Percentiles rank a stretch among this genome's conserved stretches.
Conservation (phyloP, 2,888 invertebrate genomes). For the Marasmarcha lunaedactyla region DNA sequence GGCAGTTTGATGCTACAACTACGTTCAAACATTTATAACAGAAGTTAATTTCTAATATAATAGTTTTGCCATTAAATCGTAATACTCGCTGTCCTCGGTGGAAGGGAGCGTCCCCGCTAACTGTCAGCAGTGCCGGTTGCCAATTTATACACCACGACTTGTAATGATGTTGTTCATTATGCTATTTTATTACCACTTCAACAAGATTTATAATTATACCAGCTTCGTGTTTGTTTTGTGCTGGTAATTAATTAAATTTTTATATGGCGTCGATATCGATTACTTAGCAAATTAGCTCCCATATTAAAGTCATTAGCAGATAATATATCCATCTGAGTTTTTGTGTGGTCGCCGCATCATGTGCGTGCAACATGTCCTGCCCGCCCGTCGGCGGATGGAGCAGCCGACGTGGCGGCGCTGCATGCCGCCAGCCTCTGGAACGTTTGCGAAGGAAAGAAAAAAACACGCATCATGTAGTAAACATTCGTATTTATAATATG, state of each 20-base stretch:
- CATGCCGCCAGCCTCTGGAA: too few species aligned
- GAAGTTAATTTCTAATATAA: too few species aligned
- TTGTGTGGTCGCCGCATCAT: slow-evolving; percentile 5
- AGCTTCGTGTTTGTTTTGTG: neutral
- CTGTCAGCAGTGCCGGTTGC: neutral
- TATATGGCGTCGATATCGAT: neutral
- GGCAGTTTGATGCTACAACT: too few species aligned
- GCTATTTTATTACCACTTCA: neutral
- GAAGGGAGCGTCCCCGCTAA: too few species aligned
- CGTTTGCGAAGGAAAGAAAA: slow-evolving; percentile 25
- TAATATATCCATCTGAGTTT: neutral
- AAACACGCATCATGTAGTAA: slow-evolving; percentile 66
- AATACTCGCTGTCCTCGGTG: too few species aligned
- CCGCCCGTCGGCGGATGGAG: neutral
- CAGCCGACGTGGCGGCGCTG: too few species aligned
- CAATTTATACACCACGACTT: slow-evolving; percentile 10
- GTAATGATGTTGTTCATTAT: neutral
- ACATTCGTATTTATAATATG: slow-evolving; percentile 71
- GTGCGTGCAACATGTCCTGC: slow-evolving; percentile 3
- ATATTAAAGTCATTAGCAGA: neutral
- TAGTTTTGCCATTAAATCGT: too few species aligned
- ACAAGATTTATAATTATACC: neutral
- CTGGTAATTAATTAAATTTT: neutral
- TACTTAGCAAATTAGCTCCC: neutral
- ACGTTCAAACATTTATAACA: too few species aligned